Evolutionary conservation across 2,113 vertebrate genomes (phyloP), one percentile per base, ranked within the genome.

Genomic region (Ameiurus melas): DNA sequence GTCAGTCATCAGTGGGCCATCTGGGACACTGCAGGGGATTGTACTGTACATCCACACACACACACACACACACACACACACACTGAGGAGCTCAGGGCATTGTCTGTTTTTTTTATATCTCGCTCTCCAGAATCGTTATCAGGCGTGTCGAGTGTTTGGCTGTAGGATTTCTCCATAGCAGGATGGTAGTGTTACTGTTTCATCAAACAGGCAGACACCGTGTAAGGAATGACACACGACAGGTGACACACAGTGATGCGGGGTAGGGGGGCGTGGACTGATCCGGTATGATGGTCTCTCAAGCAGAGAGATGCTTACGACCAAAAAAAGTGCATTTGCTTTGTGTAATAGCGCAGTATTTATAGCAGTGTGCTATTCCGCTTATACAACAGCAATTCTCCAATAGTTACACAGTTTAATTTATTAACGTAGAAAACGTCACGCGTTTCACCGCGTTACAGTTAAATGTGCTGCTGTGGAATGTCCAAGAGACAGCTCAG

Each of bases 1-100:
- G 91, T 93, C 90, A 92, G 91, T 93, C 92, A 85, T 93, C 89
- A 85, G 90, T 89, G 88, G 94, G 90, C 94, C 93, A 95, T 95
- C 93, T 95, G 93, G 93, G 93, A 93, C 92, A 92, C 93, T 93
- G 92, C 92, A 93, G 94, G 94, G 93, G 93, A 95, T 94, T 94
- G 94, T 91, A 93, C 87, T 94, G 94, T 91, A 93, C 87, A 91
- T 75, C 39, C 12, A 53, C 77, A 70, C 10, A 57, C 12, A 85
- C 57, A 82, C 89, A 70, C 33, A 71, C 83, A 79, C 68, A 43
- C 10, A 57, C 12, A 53, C 77, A 70, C 10, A 57, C 70, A 70
- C 20, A 25, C 43, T 22, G 43, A 84, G 19, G 81, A 53, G 20
- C 30, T 51, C 84, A 85, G n/a, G 79, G 53, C 12, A 62, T 81